Conservation (phyloP, 2,888 invertebrate species). For the Nebria brevicollis region DNA sequence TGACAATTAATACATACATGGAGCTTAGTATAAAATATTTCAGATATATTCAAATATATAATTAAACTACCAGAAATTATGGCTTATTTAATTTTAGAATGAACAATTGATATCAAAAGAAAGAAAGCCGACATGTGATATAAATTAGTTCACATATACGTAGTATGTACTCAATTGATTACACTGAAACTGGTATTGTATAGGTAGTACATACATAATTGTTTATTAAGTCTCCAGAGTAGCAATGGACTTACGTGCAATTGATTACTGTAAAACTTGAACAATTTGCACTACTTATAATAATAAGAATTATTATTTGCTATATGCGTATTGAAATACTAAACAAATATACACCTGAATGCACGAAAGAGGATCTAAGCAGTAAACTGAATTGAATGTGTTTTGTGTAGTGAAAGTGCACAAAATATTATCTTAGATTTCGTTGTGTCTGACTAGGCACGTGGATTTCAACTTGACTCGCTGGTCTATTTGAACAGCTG, state of each 20-base stretch:
- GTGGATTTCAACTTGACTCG: slow-evolving; percentile 35
- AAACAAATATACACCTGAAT: slow-evolving; percentile 3
- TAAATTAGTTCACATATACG: background rate
- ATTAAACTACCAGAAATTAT: too few relatives aligned
- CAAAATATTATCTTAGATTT: background rate
- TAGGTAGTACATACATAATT: slow-evolving; percentile 35
- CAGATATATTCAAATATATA: too few relatives aligned
- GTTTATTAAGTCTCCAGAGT: slow-evolving; percentile 11
- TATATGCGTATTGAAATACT: slow-evolving; percentile 7
- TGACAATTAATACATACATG: too few relatives aligned
- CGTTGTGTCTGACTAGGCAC: slow-evolving; percentile 31
- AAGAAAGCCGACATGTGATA: background rate
- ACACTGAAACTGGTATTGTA: slow-evolving; percentile 28
- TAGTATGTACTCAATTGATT: slow-evolving; percentile 28
- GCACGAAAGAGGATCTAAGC: slow-evolving; percentile 14
- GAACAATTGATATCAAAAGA: background rate
- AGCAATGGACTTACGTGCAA: too few relatives aligned
- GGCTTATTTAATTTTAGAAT: too few relatives aligned
- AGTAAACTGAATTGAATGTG: background rate
- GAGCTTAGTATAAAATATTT: too few relatives aligned
- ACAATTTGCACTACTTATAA: slow-evolving; percentile 17
- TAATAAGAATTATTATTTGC: background rate
- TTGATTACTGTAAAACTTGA: too few relatives aligned
- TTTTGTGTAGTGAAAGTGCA: too few relatives aligned
- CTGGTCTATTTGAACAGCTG: slow-evolving; percentile 34